phyloP scores from a whole-genome alignment of 2,113 vertebrate genomes.

The Bothrops jararaca region DNA sequence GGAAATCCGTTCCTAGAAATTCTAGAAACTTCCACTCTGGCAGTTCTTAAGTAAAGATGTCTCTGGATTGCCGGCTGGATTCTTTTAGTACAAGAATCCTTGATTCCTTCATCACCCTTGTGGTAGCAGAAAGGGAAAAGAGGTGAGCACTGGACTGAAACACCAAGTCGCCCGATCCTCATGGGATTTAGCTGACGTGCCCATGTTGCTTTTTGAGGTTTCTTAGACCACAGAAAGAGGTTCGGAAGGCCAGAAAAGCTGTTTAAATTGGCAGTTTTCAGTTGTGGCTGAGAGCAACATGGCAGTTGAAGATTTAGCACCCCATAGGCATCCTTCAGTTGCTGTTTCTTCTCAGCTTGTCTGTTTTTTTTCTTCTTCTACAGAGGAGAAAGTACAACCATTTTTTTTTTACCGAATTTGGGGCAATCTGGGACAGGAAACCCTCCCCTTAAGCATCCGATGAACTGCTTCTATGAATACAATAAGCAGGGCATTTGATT shows the following conservation, averaged over 20 bases:
- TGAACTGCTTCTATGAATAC: too few relatives aligned
- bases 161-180: background rate
- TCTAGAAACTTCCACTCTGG: background rate
- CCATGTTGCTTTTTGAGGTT: too few relatives aligned
- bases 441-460: too few relatives aligned
- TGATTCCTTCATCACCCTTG: fast-evolving
- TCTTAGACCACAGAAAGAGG: background rate
- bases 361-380: too few relatives aligned
- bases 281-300: background rate
- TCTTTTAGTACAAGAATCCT: background rate
- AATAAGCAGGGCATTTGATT: too few relatives aligned
- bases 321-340: background rate
- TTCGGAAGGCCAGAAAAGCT: background rate
- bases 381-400: too few relatives aligned
- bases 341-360: too few relatives aligned
- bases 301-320: background rate
- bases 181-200: too few relatives aligned
- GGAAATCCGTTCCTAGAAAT: constrained; percentile 37
- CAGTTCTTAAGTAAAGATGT: background rate
- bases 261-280: background rate
- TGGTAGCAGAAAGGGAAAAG: background rate
- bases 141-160: background rate
- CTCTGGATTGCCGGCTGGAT: background rate
- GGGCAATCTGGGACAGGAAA: too few relatives aligned
- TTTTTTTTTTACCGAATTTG: too few relatives aligned